These are phyloP conservation scores for Aldrovandia affinis DNA, from an alignment of 2,797 vertebrate species.

Conservation along the genomic window DNA sequence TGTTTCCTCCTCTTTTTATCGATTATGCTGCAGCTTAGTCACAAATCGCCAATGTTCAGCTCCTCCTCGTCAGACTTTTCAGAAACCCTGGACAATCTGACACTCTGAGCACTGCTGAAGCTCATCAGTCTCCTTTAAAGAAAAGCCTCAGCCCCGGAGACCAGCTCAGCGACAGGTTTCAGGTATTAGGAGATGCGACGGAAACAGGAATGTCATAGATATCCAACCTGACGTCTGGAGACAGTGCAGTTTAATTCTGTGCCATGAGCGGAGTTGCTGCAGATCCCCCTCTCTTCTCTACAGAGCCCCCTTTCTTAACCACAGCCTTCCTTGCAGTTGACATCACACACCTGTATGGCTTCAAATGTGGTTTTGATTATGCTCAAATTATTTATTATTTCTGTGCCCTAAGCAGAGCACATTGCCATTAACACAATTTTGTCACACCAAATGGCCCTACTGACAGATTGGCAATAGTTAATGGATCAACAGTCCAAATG, in stretches of 20 bases:
- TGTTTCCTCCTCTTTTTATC: not conserved
- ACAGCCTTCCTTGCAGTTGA: not conserved
- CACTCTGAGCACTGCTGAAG: conserved; percentile 42
- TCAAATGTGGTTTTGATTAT: not conserved
- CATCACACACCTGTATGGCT: not conserved
- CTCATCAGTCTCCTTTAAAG: conserved; percentile 39
- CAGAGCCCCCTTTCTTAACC: not conserved
- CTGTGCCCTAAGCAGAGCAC: no score
- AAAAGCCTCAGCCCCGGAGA: not conserved
- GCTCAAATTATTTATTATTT: not conserved
- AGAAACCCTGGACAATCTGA: no score
- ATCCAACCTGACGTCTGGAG: not conserved
- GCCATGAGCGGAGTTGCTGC: conserved; percentile 22
- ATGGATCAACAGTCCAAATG: no score
- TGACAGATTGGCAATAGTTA: no score
- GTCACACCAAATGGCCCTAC: no score
- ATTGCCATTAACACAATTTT: no score
- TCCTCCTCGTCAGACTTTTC: conserved; percentile 9
- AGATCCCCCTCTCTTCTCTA: not conserved
- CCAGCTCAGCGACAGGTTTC: not conserved
- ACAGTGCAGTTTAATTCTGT: conserved; percentile 31
- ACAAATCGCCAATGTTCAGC: conserved; percentile 7
- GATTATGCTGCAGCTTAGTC: not conserved
- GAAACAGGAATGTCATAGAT: not conserved
- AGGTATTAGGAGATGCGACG: conserved; percentile 2